Evolutionary conservation across 2,797 vertebrate species (phyloP).

Genomic region (Florisuga fusca): DNA sequence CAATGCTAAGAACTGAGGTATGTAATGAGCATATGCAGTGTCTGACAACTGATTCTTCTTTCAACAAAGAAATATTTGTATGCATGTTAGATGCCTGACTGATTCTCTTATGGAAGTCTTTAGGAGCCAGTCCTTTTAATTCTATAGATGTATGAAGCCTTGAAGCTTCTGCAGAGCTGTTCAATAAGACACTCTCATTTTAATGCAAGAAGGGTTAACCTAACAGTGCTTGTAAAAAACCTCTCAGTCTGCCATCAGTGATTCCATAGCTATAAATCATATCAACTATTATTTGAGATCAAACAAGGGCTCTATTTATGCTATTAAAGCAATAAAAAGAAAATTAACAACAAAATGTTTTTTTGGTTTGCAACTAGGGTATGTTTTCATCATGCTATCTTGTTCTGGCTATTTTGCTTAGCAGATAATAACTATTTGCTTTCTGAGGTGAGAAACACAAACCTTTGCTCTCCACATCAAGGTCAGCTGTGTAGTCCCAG

Average conservation of each 20-base stretch:
- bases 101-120: neutral
- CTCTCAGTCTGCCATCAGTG: neutral
- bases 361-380: neutral
- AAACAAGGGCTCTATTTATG: neutral
- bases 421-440: neutral
- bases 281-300: neutral
- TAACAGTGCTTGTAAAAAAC: neutral
- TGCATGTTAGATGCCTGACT: neutral
- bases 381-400: neutral
- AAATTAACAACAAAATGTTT: neutral
- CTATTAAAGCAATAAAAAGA: neutral
- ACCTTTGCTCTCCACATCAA: slow-evolving; percentile 89
- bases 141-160: neutral
- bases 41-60: neutral
- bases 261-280: neutral
- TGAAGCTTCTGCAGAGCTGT: neutral
- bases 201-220: neutral
- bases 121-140: neutral
- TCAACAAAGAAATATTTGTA: neutral
- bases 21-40: neutral
- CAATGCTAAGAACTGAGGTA: neutral
- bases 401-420: neutral
- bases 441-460: slow-evolving; percentile 41
- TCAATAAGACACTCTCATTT: neutral
- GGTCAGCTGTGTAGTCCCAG: slow-evolving; percentile 91